Percentiles rank a stretch among this genome's conserved stretches.
Conservation (phyloP, 2,888 invertebrate genomes). For the Lordiphosa andalusiaca region DNA sequence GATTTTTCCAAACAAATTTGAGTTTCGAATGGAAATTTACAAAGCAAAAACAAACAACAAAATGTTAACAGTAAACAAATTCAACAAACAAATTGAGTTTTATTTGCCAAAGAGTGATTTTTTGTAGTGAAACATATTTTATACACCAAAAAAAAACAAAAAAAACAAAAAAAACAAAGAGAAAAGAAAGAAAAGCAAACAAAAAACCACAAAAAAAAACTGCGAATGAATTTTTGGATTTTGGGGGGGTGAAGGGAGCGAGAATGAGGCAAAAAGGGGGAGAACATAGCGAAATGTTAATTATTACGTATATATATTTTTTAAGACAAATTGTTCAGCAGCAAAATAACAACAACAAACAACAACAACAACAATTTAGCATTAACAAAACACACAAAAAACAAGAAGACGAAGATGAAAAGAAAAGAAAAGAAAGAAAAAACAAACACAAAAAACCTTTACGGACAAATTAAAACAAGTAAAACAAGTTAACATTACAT, state of each 20-base stretch:
- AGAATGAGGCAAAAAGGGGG: constrained; percentile 14
- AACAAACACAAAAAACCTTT: constrained; percentile 53
- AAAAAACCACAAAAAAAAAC: constrained; percentile 18
- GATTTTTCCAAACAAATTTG: constrained; percentile 5
- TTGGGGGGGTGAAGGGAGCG: constrained; percentile 19
- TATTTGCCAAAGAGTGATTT: constrained; percentile 75
- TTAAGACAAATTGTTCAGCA: constrained; percentile 74
- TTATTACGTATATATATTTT: constrained; percentile 76
- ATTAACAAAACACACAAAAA: constrained; percentile 29
- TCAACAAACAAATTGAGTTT: constrained; percentile 53
- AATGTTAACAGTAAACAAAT: constrained; percentile 58
- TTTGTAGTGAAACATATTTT: constrained; percentile 74
- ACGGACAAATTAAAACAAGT: constrained; percentile 78
- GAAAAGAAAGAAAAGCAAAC: no score
- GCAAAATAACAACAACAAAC: constrained; percentile 31
- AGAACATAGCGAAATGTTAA: constrained; percentile 66
- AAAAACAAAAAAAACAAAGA: constrained; percentile 1
- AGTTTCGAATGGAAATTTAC: constrained; percentile 11
- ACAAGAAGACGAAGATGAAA: constrained; percentile 7
- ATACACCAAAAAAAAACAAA: constrained; percentile 48
- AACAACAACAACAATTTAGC: constrained; percentile 33
- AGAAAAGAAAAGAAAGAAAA: background rate
- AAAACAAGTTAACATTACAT: constrained; percentile 80
- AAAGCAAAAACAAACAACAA: constrained; percentile 32
- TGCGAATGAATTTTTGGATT: constrained; percentile 29